Evolutionary conservation across 2,888 invertebrate species (phyloP).

Genomic region (Callimorpha dominula): DNA sequence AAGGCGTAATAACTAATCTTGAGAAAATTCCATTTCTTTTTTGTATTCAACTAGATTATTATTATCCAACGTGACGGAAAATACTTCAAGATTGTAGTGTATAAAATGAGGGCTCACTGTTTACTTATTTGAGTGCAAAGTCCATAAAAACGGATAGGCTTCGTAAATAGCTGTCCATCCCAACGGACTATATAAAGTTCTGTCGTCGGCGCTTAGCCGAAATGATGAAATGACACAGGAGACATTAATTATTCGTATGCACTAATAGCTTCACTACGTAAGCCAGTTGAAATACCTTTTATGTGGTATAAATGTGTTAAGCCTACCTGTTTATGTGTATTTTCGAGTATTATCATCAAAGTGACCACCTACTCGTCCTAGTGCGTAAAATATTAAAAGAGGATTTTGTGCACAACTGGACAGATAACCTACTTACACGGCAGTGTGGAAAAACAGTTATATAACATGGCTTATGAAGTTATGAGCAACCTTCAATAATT

Average conservation of each 20-base stretch:
- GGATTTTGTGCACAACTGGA: not conserved
- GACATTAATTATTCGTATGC: constrained; percentile 46
- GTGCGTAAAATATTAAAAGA: not conserved
- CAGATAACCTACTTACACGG: not conserved
- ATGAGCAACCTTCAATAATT: too few species aligned
- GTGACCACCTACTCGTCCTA: not conserved
- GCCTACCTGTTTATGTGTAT: not conserved
- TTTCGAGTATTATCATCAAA: not conserved
- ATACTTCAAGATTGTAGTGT: not conserved
- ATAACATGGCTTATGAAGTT: too few species aligned
- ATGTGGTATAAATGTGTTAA: constrained; percentile 21
- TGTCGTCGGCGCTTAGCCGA: constrained; percentile 28
- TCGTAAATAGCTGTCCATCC: constrained; percentile 33
- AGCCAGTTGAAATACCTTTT: constrained; percentile 42
- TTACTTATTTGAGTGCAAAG: constrained; percentile 22
- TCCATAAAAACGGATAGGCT: constrained; percentile 33
- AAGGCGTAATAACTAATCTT: too few species aligned
- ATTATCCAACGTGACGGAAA: not conserved
- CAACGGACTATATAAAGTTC: constrained; percentile 34
- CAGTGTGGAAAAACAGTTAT: not conserved
- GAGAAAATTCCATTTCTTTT: not conserved
- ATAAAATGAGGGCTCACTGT: not conserved
- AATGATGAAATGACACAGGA: constrained; percentile 40
- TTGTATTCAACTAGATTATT: not conserved
- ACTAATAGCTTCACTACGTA: constrained; percentile 44